phyloP scores from a whole-genome alignment of 2,888 invertebrate species.

The Scrobipalpa costella region DNA sequence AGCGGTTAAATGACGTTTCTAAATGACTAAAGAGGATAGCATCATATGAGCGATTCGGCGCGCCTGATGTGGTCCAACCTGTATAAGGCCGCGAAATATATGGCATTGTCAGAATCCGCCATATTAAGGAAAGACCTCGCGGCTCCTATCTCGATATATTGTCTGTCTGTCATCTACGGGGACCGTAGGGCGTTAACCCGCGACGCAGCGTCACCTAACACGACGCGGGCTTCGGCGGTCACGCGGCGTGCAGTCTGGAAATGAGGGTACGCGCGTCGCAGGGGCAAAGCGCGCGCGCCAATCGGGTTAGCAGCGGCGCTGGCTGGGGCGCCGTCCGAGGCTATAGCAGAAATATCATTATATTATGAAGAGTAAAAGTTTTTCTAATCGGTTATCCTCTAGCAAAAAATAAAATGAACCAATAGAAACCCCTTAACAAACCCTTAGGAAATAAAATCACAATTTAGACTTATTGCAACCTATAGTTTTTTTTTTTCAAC shows the following conservation, averaged over 20 bases:
- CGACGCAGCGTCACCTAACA: constrained; percentile 63
- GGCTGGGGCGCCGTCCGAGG: not conserved
- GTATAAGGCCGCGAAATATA: too few relatives aligned
- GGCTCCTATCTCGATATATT: not conserved
- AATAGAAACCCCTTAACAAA: too few relatives aligned
- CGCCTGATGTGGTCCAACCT: too few relatives aligned
- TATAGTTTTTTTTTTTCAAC: too few relatives aligned
- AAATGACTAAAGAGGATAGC: too few relatives aligned
- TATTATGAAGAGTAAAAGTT: not conserved
- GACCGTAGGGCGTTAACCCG: not conserved
- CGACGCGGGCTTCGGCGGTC: constrained; percentile 82
- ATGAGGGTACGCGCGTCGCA: constrained; percentile 21
- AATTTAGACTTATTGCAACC: too few relatives aligned
- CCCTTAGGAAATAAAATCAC: too few relatives aligned
- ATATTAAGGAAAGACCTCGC: not conserved
- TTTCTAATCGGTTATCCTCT: not conserved
- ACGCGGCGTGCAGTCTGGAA: constrained; percentile 24
- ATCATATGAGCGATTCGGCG: too few relatives aligned
- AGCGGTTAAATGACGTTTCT: too few relatives aligned
- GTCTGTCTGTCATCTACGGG: not conserved
- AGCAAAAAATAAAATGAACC: too few relatives aligned
- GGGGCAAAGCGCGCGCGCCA: constrained; percentile 27
- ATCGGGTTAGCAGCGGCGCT: constrained; percentile 9
- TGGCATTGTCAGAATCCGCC: too few relatives aligned
- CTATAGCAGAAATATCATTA: not conserved